phyloP scores from a whole-genome alignment of 1,140 invertebrate species.

The Nasonia vitripennis region DNA sequence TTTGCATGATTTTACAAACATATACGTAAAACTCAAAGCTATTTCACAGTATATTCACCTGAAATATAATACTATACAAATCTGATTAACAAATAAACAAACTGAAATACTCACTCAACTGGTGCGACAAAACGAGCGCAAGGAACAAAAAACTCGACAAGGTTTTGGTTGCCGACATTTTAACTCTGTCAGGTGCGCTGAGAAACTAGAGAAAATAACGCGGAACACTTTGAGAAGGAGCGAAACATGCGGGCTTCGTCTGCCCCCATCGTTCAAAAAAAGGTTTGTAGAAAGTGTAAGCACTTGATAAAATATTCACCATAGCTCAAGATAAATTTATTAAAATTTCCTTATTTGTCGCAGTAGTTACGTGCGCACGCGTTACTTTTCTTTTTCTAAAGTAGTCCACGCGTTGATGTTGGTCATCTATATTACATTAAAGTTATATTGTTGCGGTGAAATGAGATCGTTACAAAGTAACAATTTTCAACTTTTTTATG shows the following conservation, averaged over 20 bases:
- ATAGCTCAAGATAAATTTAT: slow-evolving; percentile 30
- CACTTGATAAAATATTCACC: slow-evolving; percentile 40
- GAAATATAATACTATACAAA: too few relatives aligned
- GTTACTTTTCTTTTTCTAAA: slow-evolving; percentile 4
- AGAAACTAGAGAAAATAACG: slow-evolving; percentile 49
- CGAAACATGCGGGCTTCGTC: slow-evolving; percentile 42
- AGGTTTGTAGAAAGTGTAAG: slow-evolving; percentile 45
- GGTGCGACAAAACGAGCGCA: not conserved
- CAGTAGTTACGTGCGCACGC: not conserved
- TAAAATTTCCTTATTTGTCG: slow-evolving; percentile 30
- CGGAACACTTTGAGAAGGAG: slow-evolving; percentile 29
- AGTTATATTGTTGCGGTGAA: too few relatives aligned
- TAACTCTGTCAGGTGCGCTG: slow-evolving; percentile 28
- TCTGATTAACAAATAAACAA: not conserved
- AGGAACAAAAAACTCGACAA: slow-evolving; percentile 7
- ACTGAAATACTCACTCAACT: slow-evolving; percentile 37
- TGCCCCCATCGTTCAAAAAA: slow-evolving; percentile 48
- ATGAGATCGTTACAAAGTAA: too few relatives aligned
- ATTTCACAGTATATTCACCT: too few relatives aligned
- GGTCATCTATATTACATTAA: not conserved
- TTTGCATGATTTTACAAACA: too few relatives aligned
- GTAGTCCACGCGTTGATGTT: slow-evolving; percentile 4
- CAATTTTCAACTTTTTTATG: too few relatives aligned
- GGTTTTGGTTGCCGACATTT: slow-evolving; percentile 32
- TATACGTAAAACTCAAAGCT: too few relatives aligned